Conservation (phyloP, 2,113 vertebrate genomes). For the Erpornis zantholeuca region DNA sequence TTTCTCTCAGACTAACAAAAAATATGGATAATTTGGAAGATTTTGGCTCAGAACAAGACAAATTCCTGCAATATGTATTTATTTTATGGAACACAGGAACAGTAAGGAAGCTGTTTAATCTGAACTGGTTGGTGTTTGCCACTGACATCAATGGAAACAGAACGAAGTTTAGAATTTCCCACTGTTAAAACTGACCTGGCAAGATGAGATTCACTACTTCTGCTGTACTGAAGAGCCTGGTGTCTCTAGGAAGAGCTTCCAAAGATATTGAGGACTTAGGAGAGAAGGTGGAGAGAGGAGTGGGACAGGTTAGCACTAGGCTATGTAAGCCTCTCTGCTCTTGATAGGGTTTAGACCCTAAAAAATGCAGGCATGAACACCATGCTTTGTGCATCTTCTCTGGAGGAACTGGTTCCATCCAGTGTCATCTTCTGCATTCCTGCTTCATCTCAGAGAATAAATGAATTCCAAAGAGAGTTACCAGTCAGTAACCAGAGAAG, state of each 20-base stretch:
- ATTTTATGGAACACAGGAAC: background rate
- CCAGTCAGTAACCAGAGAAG: background rate
- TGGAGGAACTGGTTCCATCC: background rate
- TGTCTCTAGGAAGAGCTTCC: background rate
- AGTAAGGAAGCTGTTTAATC: background rate
- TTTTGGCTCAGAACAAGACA: background rate
- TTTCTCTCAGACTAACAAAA: background rate
- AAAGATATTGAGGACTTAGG: background rate
- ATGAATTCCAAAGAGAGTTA: background rate
- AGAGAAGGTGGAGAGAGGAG: background rate
- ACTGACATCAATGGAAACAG: background rate
- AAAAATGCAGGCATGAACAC: background rate
- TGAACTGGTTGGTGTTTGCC: background rate
- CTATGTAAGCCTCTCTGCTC: background rate
- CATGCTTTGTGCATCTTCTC: background rate
- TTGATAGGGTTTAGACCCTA: background rate
- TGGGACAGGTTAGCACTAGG: background rate
- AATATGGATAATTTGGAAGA: background rate
- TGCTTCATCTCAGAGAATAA: background rate
- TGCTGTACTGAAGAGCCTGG: background rate
- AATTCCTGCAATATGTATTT: background rate
- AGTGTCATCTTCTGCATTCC: background rate
- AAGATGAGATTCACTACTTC: background rate
- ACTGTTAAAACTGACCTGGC: background rate
- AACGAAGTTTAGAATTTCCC: background rate